Base-by-base conservation (phyloP, 2,888 invertebrate genomes). In the Heliconius charithonia region DNA sequence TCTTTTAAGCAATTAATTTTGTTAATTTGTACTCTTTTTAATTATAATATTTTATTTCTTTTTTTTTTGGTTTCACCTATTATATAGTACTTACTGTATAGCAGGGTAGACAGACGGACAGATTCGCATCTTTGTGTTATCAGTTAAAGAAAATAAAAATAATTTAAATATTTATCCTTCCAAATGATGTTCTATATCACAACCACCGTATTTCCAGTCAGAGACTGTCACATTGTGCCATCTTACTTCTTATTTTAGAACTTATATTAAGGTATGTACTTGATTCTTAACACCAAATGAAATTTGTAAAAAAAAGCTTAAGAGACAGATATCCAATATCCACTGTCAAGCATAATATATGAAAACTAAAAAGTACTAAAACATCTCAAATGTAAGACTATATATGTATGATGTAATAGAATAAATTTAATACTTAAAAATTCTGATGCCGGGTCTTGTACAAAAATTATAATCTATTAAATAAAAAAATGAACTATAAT, bases 381-480 rank as follows among this genome's bases (percentile, higher is more conserved):
- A 9, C 19, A 56, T 9, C 22, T 56, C 56, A 56, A 56, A n/a
- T n/a, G 12, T n/a, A 12, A 59, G 10, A 59, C 59, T 59, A n/a
- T 59, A 37, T 37, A 37, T 37, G 9, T 37, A 37, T 37, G 37
- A 37, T 37, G 37, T 37, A 59, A 59, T 59, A n/a, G n/a, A n/a
- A 10, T n/a, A 59, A 59, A n/a, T 10, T 59, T 59, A n/a, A 51
- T 51, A 19, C 7, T 19, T 22, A 51, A 51, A 56, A 45, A 45
- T 71, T 72, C 25, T 72, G 16, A 32, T 72, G 32, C n/a, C 59
- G 32, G 72, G 25, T 37, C 59, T 59, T 72, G 59, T 59, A 74
- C 63, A n/a, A n/a, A n/a, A n/a, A n/a, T n/a, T 59, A 59, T 59
- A 59, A 59, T 59, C n/a, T 59, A 59, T n/a, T n/a, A n/a, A 10